Evolutionary conservation across 2,797 vertebrate species (phyloP).

Genomic region (Peromyscus nudipes): DNA sequence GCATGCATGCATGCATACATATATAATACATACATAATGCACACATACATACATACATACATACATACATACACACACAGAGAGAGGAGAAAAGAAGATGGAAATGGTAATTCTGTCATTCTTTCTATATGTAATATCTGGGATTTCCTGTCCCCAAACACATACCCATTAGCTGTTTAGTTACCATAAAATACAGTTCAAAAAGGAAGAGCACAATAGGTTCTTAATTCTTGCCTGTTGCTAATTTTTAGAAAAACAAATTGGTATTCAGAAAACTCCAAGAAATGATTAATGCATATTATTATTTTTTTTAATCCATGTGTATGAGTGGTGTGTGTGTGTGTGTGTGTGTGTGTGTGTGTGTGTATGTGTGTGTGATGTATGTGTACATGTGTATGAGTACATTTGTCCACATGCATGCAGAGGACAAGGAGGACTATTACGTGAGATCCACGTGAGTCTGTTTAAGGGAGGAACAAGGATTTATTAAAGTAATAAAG

Average conservation of each 20-base stretch:
- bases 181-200: neutral
- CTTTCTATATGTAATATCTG: neutral
- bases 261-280: neutral
- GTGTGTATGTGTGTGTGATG: neutral
- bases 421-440: neutral
- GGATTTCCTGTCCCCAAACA: neutral
- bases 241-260: neutral
- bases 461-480: no score
- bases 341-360: neutral
- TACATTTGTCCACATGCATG: no score
- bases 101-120: neutral
- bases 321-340: neutral
- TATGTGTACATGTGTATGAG: no score
- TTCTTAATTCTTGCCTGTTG: neutral
- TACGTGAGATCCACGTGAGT: no score
- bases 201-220: neutral
- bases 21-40: neutral
- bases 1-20: neutral
- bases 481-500: no score
- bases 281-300: neutral
- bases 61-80: neutral
- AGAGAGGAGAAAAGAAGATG: neutral
- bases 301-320: neutral
- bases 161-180: neutral
- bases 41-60: no score